Conservation (phyloP, 1,140 invertebrate species). For the Caenorhabditis tropicalis region DNA sequence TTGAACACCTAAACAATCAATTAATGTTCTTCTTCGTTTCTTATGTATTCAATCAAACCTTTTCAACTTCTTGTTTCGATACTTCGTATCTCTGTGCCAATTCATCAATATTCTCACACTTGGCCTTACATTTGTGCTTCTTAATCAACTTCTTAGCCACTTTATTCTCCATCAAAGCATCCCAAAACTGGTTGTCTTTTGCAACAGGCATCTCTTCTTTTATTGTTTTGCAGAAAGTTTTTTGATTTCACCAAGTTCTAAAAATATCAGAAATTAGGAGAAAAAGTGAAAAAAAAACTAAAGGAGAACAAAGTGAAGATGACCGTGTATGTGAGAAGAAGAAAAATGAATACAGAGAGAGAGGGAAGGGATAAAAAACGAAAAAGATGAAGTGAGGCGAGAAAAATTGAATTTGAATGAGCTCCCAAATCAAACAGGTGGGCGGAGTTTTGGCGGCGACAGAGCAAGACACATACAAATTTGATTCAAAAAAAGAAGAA, state of each 20-base stretch:
- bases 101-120: conserved; percentile 47
- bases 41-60: not conserved
- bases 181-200: conserved; percentile 57
- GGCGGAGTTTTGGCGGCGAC: not conserved
- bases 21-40: not conserved
- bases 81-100: conserved; percentile 52
- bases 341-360: not conserved
- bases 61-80: conserved; percentile 52
- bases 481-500: conserved; percentile 9
- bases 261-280: not conserved
- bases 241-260: not conserved
- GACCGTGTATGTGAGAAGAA: not conserved
- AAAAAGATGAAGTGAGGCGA: conserved; percentile 32
- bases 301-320: not conserved
- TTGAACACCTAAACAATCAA: conserved; percentile 49
- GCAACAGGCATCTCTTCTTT: conserved; percentile 23
- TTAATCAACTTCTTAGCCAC: conserved; percentile 50
- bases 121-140: conserved; percentile 48
- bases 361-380: not conserved
- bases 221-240: not conserved
- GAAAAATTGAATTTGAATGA: conserved; percentile 42
- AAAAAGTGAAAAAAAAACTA: not conserved
- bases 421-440: conserved; percentile 38
- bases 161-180: conserved; percentile 56
- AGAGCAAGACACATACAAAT: not conserved